phyloP scores from a whole-genome alignment of 2,888 invertebrate genomes.

The Frankliniella intonsa region DNA sequence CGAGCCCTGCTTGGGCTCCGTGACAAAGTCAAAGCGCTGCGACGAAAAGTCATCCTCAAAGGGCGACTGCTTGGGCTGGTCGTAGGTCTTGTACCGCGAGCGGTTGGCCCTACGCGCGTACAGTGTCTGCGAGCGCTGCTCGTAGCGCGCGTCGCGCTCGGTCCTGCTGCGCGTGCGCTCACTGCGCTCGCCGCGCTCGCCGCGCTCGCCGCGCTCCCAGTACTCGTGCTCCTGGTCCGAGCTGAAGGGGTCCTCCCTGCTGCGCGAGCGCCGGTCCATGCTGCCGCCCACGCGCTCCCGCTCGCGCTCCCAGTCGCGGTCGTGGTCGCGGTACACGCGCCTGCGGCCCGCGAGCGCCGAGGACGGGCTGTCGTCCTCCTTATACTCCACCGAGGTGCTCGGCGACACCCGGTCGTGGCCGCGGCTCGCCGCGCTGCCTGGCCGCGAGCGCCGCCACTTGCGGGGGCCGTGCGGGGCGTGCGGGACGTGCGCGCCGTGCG shows the following conservation, averaged over 20 bases:
- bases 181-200: constrained; percentile 41
- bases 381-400: constrained; percentile 2
- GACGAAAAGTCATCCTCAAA: constrained; percentile 58
- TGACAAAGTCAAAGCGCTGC: constrained; percentile 47
- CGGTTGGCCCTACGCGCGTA: constrained; percentile 46
- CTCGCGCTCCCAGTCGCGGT: constrained; percentile 42
- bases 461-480: not conserved
- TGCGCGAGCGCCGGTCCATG: constrained; percentile 19
- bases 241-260: constrained; percentile 1
- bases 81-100: constrained; percentile 43
- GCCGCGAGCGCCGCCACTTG: constrained; percentile 12
- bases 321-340: constrained; percentile 6
- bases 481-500: not conserved
- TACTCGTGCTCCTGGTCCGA: constrained; percentile 44
- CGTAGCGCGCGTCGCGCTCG: constrained; percentile 48
- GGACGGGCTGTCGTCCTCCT: constrained; percentile 15
- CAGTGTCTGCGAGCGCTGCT: constrained; percentile 16
- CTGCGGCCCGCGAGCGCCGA: not conserved
- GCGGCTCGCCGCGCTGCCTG: constrained; percentile 8
- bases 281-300: not conserved
- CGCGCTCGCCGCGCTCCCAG: constrained; percentile 49
- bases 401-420: constrained; percentile 17
- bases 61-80: constrained; percentile 46
- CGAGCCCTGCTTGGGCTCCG: constrained; percentile 39
- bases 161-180: constrained; percentile 51